Evolutionary conservation across 2,797 vertebrate species (phyloP), one percentile per base, ranked within the genome.

Genomic region (Aulostomus chinensis): DNA sequence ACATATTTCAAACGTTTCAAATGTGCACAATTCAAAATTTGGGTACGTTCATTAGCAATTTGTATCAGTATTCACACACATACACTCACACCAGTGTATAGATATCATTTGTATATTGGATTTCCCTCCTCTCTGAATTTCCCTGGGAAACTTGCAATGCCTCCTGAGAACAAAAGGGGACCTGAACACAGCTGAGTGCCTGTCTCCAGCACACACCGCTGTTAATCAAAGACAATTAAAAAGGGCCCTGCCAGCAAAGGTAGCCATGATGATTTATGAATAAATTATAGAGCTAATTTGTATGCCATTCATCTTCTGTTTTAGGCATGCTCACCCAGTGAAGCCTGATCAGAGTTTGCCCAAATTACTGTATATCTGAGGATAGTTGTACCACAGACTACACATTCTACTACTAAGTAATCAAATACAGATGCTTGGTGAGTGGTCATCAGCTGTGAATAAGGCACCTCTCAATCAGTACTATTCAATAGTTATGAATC

Each of bases 151-250:
- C 49, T 65, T 40, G 53, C 29, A 45, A 67, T 53, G 78, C 78
- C 64, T 81, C 73, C 72, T 52, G 66, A 86, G 79, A 90, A 84
- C 88, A 90, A 88, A 88, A 80, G 81, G 58, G 69, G 80, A 75
- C 70, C 75, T 42, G 75, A 76, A 73, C 47, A 33, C 62, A 69
- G 61, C 56, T 62, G 25, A 65, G 58, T 21, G 56, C 66, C 81
- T 80, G 73, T 89, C 87, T 87, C 49, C 66, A 64, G 67, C 80
- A 61, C 80, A 78, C 55, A 83, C 85, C 86, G 84, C 81, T 85
- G 88, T 91, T 89, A 91, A 91, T 92, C 89, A 91, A 87, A 90
- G 81, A 84, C 86, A 89, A 91, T 91, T 91, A 90, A 90, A 89
- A 75, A 60, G 42, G 54, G 63, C 68, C 76, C 83, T 86, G 84